Conservation (phyloP, 2,797 vertebrate species). For the Microchirus variegatus region DNA sequence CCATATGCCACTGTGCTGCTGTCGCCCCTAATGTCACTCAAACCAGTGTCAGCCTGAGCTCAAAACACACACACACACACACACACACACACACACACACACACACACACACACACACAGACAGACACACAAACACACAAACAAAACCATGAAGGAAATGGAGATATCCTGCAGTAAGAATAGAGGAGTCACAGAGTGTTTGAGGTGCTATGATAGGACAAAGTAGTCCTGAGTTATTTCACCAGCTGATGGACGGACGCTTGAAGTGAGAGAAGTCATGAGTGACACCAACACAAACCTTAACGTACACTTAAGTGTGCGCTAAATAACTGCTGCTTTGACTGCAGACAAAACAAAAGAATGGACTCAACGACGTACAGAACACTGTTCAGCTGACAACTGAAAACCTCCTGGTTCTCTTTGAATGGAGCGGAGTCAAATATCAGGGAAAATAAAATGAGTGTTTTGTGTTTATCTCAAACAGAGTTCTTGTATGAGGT, state of each 20-base stretch:
- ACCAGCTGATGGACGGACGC: slow-evolving; percentile 30
- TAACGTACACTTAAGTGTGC: no score
- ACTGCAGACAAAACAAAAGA: no score
- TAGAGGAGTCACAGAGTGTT: slow-evolving; percentile 13
- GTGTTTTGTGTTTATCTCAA: background rate
- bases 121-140: slow-evolving; percentile 12
- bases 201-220: slow-evolving; percentile 32
- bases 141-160: slow-evolving; percentile 27
- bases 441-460: no score
- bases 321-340: no score
- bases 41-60: slow-evolving; percentile 73
- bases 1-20: slow-evolving; percentile 81
- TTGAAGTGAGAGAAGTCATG: slow-evolving; percentile 32
- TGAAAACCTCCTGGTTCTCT: no score
- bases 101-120: slow-evolving; percentile 24
- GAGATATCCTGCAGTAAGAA: slow-evolving; percentile 20
- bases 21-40: slow-evolving; percentile 81
- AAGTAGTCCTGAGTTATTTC: background rate
- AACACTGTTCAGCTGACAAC: no score
- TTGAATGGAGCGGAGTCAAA: no score
- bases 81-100: slow-evolving; percentile 48
- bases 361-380: no score
- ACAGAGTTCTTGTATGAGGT: background rate
- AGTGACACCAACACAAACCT: background rate
- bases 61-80: slow-evolving; percentile 54